Evolutionary conservation across 2,797 vertebrate genomes (phyloP), one percentile per base, ranked within the genome.

Genomic region (Sebastes jordani): DNA sequence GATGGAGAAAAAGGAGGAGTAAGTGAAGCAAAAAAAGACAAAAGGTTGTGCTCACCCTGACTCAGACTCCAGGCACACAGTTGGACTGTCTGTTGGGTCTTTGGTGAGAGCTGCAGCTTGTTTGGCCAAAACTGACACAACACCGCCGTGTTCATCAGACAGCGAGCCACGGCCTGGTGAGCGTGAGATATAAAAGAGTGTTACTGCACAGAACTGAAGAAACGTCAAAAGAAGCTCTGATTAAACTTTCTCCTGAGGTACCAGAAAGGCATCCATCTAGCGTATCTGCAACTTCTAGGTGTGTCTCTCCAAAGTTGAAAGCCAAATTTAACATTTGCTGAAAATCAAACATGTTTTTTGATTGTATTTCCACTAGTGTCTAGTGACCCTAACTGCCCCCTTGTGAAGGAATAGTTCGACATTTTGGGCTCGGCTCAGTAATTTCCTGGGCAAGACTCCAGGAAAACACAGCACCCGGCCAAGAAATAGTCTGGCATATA

Each of bases 61-160:
- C 81, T 99, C 98, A 0, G 97, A 98, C 90, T 99, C 98, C 90
- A 99, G 93, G 80, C 98, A 99, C 76, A 99, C 97, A 27, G 98
- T 97, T 0, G 98, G 98, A 0, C 92, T 92, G 77, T 99, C 98
- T 1, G 98, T 99, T 0, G 96, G 96, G 91, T 99, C 98, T 14
- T 95, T 95, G 59, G 95, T 97, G 29, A 99, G 95, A 87, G 97
- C 96, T 62, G 97, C 96, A 46, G 98, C 98, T 86, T 99, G 97
- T 90, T 97, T 97, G 61, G 97, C 97, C 22, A 99, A 94, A 71
- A 99, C 97, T 0, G 98, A 99, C 85, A 99, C 96, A 36, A 99
- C 95, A 0, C 98, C 98, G 0, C 97, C 98, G 14, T 99, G 98
- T 76, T 99, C 97, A 67, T 99, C 98, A 0, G 98, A 97, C 42